A percentile compares a stretch with the other conserved stretches of the same genome.
These are phyloP conservation scores for Cardiocondyla obscurior DNA, from an alignment of 1,140 invertebrate species.

Conservation along the genomic window DNA sequence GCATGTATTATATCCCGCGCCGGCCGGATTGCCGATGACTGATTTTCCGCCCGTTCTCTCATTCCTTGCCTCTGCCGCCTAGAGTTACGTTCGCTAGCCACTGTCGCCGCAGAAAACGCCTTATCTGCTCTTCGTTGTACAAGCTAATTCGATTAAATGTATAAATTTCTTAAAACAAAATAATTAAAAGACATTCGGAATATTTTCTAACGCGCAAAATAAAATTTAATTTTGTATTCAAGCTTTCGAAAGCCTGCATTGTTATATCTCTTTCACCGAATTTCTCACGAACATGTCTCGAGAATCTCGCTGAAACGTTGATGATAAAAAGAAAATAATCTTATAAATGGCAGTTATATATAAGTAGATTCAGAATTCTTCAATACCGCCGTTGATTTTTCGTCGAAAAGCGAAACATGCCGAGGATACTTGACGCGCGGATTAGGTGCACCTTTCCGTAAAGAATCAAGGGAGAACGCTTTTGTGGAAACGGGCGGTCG, in stretches of 20 bases:
- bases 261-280: neutral
- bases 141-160: neutral
- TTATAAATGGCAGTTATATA: neutral
- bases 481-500: slow-evolving; percentile 51
- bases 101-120: too few relatives aligned
- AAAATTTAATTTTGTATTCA: neutral
- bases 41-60: too few relatives aligned
- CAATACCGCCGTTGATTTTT: neutral
- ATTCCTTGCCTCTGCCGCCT: too few relatives aligned
- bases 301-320: too few relatives aligned
- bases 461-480: slow-evolving; percentile 1
- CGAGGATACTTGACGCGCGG: neutral
- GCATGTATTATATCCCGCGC: too few relatives aligned
- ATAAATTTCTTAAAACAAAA: neutral
- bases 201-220: too few relatives aligned
- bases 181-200: neutral
- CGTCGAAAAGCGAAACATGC: neutral
- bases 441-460: slow-evolving; percentile 13
- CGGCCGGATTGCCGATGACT: too few relatives aligned
- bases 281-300: too few relatives aligned
- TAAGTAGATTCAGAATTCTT: neutral
- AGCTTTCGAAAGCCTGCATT: neutral
- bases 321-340: too few relatives aligned
- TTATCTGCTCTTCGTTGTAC: too few relatives aligned
- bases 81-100: too few relatives aligned